Conservation (phyloP, 1,140 invertebrate species). For the Neuroterus valhalla region DNA sequence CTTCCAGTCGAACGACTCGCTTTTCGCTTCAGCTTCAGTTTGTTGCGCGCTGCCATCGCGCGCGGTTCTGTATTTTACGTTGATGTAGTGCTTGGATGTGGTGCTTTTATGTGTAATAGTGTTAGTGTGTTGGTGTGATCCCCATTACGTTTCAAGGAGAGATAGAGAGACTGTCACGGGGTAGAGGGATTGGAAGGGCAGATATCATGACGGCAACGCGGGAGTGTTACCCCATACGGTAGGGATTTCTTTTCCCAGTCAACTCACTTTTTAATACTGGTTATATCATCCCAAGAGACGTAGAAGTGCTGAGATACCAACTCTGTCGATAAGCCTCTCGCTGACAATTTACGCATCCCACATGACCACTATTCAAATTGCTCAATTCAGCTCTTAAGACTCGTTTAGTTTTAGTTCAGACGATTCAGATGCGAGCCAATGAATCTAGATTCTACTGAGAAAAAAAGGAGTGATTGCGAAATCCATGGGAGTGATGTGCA, state of each 20-base stretch:
- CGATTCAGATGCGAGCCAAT: background rate
- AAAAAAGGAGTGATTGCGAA: too few relatives aligned
- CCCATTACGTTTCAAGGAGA: slow-evolving; percentile 27
- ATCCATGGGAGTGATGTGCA: too few relatives aligned
- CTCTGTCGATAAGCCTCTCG: background rate
- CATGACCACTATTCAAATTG: slow-evolving; percentile 15
- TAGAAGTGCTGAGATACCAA: slow-evolving; percentile 11
- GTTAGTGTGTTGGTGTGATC: slow-evolving; percentile 35
- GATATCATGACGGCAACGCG: slow-evolving; percentile 66
- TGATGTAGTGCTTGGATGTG: slow-evolving; percentile 43
- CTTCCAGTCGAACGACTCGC: slow-evolving; percentile 41
- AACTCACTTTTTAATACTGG: slow-evolving; percentile 1
- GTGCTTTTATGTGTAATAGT: slow-evolving; percentile 41
- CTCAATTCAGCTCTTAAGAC: slow-evolving; percentile 19
- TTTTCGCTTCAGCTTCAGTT: slow-evolving; percentile 58
- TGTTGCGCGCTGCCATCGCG: slow-evolving; percentile 61
- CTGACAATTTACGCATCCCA: slow-evolving; percentile 25
- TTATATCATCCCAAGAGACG: slow-evolving; percentile 30
- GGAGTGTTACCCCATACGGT: slow-evolving; percentile 73
- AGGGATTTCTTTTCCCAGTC: slow-evolving; percentile 50
- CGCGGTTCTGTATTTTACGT: slow-evolving; percentile 41
- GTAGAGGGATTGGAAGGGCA: slow-evolving; percentile 50
- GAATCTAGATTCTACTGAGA: background rate
- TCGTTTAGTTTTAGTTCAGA: slow-evolving; percentile 1
- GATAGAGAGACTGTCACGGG: slow-evolving; percentile 31